Evolutionary conservation across 2,113 vertebrate genomes (phyloP), one percentile per base, ranked within the genome.

Genomic region (Sarotherodon lohbergeri): DNA sequence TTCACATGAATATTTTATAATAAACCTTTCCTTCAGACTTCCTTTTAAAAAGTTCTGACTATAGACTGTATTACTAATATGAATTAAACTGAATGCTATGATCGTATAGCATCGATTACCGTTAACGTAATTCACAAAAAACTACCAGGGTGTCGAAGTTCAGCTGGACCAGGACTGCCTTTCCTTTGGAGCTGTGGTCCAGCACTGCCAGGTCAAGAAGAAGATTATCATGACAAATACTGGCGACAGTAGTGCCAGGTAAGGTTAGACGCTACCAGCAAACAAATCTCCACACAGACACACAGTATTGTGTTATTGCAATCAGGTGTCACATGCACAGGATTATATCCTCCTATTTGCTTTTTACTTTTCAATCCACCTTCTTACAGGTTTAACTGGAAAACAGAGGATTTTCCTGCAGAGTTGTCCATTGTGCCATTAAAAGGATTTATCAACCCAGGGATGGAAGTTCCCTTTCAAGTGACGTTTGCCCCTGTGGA

Each of bases 331-430:
- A 13, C 61, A 2, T 59, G 11, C 39, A 36, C 19, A 80, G 39
- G n/a, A 86, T 8, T n/a, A 32, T 19, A 43, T 81, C 14, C 10
- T 63, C 5, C 55, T 52, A 7, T 80, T 29, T 92, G 9, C 7
- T 19, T 57, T 82, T 66, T 56, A 39, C 34, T 66, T 66, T 39
- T 39, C 19, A 39, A 39, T 66, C 34, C 34, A 66, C 61, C 61
- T 57, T 34, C 29, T 80, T 19, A 55, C 86, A 99, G 98, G 84
- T 99, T 98, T 91, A 94, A 95, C 19, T 99, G 98, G 98, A 96
- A 98, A 52, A 24, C 81, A 3, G 92, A 93, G 73, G 92, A 78
- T 61, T 96, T 97, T 66, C 92, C 95, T 71, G 95, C 97, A 6
- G 95, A 96, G 81, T 95, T 98, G 90, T 96, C 95, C 56, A 97